Evolutionary conservation across 2,113 vertebrate genomes (phyloP), one percentile per base, ranked within the genome.

Genomic region (Plecotus auritus): DNA sequence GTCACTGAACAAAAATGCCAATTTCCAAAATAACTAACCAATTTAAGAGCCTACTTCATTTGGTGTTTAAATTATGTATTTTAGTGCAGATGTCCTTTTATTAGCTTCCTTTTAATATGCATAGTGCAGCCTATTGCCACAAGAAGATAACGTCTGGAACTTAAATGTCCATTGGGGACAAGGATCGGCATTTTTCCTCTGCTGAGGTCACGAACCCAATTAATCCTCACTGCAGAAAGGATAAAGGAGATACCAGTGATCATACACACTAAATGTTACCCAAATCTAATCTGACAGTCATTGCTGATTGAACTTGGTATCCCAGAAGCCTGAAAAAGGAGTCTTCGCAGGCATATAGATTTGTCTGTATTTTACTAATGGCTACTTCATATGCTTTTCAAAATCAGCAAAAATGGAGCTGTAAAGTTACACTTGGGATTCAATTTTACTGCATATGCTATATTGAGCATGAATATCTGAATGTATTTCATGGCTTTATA

Each of bases 141-240:
- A 94, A 84, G 95, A 97, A 95, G 28, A 95, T 90, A 96, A 96
- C 2, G 30, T n/a, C 5, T 96, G 72, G 76, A 94, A 95, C 90
- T 35, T 85, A 96, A 95, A 95, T 37, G 95, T 89, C 97, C 95
- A 92, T 26, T 95, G 93, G 95, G 94, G 77, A 96, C 89, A 96
- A 93, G 89, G 93, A 35, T 90, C 20, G 28, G 74, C 86, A 95
- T 95, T 85, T 85, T 98, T 96, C 69, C 80, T 95, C n/a, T 89
- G 13, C 35, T 85, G 85, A 97, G 93, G 96, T 96, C 96, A 81
- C 85, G 96, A 98, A 97, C 84, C 17, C 95, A 98, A 98, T 98
- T 98, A 98, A 98, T 86, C 32, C 47, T 97, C 54, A 1, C 0
- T 76, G 72, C 5, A 89, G 90, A 98, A 96, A 93, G 30, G 49